Percentiles rank a stretch among this genome's conserved stretches.
These are phyloP conservation scores for Rhizoglyphus robini DNA, from an alignment of 1,140 invertebrate genomes.

Conservation along the genomic window DNA sequence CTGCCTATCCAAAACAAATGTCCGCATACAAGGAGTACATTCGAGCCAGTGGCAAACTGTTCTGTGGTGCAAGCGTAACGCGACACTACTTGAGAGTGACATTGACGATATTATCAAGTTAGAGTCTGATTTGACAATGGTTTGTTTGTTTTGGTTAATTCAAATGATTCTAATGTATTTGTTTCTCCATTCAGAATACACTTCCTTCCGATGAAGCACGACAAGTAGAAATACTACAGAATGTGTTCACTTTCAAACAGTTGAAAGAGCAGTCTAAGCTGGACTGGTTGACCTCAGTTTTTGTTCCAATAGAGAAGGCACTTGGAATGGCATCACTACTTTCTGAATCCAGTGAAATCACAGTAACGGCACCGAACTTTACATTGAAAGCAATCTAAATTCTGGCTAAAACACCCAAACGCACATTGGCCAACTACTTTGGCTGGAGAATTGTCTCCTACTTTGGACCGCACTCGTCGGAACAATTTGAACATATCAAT, in stretches of 20 bases:
- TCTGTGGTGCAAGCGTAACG: background rate
- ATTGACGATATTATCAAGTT: constrained; percentile 1
- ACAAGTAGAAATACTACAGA: background rate
- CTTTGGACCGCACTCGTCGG: constrained; percentile 53
- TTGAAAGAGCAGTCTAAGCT: background rate
- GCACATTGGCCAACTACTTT: constrained; percentile 58
- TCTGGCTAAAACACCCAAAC: constrained; percentile 32
- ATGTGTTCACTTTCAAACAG: background rate
- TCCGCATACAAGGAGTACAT: background rate
- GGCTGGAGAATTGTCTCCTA: constrained; percentile 58
- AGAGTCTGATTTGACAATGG: background rate
- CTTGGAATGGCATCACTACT: background rate
- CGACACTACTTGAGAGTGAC: background rate
- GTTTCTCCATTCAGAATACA: background rate
- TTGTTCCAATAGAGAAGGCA: no score
- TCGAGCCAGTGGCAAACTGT: background rate
- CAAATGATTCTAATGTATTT: background rate
- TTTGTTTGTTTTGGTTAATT: background rate
- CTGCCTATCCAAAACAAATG: background rate
- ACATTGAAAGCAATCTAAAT: background rate
- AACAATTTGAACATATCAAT: constrained; percentile 34
- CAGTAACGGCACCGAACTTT: background rate
- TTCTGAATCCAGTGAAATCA: background rate
- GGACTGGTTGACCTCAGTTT: background rate
- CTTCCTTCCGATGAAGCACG: background rate